Evolutionary conservation across 2,888 invertebrate genomes (phyloP).

Genomic region (Cantharis rustica): DNA sequence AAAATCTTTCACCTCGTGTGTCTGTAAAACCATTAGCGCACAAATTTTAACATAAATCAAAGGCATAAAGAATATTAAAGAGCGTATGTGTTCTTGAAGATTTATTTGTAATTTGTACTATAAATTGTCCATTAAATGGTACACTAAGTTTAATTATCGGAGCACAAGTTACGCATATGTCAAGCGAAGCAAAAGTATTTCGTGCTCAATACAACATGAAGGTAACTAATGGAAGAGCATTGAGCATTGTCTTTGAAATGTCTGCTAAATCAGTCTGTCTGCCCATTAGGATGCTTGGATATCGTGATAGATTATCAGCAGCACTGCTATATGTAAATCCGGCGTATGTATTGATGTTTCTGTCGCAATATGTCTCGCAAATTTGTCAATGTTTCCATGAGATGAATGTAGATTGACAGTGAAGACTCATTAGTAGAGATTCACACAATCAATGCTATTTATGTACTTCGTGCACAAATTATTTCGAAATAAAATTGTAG

Average conservation of each 20-base stretch:
- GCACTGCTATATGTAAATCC: constrained; percentile 49
- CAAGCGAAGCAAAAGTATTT: constrained; percentile 18
- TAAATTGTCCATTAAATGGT: constrained; percentile 18
- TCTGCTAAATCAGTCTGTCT: constrained; percentile 48
- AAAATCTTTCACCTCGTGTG: not conserved
- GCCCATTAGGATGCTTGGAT: constrained; percentile 48
- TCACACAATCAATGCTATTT: constrained; percentile 7
- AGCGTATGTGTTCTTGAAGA: not conserved
- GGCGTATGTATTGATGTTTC: constrained; percentile 47
- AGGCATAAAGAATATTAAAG: not conserved
- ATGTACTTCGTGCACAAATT: not conserved
- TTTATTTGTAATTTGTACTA: constrained; percentile 5
- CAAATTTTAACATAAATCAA: not conserved
- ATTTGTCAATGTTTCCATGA: constrained; percentile 45
- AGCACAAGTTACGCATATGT: constrained; percentile 18
- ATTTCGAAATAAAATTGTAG: not conserved
- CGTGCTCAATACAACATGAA: constrained; percentile 38
- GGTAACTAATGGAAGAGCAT: constrained; percentile 46
- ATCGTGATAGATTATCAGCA: constrained; percentile 50
- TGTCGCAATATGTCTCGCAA: constrained; percentile 48
- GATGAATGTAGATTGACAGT: constrained; percentile 40
- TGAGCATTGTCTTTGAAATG: constrained; percentile 46
- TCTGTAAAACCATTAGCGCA: not conserved
- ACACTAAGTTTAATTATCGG: constrained; percentile 16
- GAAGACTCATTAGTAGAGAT: constrained; percentile 33